These are phyloP conservation scores for Lasiommata megera DNA, from an alignment of 2,888 invertebrate genomes.

Conservation along the genomic window DNA sequence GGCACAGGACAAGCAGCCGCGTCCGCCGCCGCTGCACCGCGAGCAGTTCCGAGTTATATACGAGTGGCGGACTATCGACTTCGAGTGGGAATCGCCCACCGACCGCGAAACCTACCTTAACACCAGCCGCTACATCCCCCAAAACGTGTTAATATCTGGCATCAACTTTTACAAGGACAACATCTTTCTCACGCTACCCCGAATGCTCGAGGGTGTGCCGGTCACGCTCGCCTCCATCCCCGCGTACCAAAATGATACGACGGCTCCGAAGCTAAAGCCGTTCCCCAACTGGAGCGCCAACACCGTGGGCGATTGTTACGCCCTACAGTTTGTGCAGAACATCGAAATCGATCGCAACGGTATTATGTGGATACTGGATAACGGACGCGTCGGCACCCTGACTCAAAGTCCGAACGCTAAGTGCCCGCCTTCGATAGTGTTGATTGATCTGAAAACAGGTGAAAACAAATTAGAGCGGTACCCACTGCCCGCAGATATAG, in stretches of 20 bases:
- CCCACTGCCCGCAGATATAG: conserved; percentile 82
- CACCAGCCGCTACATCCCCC: conserved; percentile 83
- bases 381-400: conserved; percentile 84
- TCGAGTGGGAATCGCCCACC: conserved; percentile 83
- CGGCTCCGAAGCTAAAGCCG: conserved; percentile 83
- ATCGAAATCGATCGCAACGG: conserved; percentile 87
- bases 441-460: conserved; percentile 84
- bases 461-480: conserved; percentile 81
- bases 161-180: conserved; percentile 85
- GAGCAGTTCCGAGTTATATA: conserved; percentile 85
- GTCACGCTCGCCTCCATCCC: conserved; percentile 84
- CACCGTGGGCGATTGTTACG: conserved; percentile 83
- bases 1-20: conserved; percentile 58
- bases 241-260: conserved; percentile 62
- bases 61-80: conserved; percentile 87
- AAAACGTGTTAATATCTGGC: conserved; percentile 85
- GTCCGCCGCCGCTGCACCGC: conserved; percentile 55
- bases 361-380: conserved; percentile 86
- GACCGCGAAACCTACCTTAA: conserved; percentile 77
- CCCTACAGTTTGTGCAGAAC: conserved; percentile 88
- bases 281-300: conserved; percentile 88
- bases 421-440: conserved; percentile 85
- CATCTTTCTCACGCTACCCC: conserved; percentile 85
- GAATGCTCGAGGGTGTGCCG: conserved; percentile 86
- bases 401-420: conserved; percentile 73